Conservation (phyloP, 2,888 invertebrate species). For the Drosophila koepferae region DNA sequence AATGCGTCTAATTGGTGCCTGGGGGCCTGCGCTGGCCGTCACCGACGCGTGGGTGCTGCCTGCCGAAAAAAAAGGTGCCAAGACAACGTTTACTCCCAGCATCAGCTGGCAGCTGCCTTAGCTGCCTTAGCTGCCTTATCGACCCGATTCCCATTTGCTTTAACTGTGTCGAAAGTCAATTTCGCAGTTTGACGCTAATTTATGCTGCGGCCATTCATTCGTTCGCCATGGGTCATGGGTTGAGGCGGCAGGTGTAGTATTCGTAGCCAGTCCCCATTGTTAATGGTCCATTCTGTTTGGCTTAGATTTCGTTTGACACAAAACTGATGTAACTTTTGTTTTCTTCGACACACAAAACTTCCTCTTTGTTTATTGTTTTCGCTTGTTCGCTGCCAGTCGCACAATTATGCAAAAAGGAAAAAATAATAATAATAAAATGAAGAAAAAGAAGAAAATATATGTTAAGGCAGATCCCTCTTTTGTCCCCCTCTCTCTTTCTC, state of each 20-base stretch:
- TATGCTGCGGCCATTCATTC: constrained; percentile 56
- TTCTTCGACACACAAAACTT: constrained; percentile 52
- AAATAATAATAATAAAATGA: too few relatives aligned
- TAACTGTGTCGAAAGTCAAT: constrained; percentile 54
- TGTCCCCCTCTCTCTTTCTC: constrained; percentile 9
- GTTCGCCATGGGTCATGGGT: constrained; percentile 22
- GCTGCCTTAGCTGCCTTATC: constrained; percentile 7
- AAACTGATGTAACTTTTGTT: constrained; percentile 76
- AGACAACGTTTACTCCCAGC: constrained; percentile 13
- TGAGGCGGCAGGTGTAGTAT: constrained; percentile 24
- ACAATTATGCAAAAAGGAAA: constrained; percentile 68
- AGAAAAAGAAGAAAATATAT: constrained; percentile 11
- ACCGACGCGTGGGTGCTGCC: constrained; percentile 11
- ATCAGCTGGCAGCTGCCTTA: neutral
- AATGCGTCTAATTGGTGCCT: constrained; percentile 71
- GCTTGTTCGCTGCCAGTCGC: constrained; percentile 45
- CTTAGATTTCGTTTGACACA: constrained; percentile 30
- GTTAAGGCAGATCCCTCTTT: constrained; percentile 31
- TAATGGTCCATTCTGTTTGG: constrained; percentile 34
- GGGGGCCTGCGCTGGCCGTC: constrained; percentile 23
- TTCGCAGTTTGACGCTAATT: constrained; percentile 74
- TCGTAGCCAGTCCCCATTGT: constrained; percentile 23
- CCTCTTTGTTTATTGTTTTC: constrained; percentile 54
- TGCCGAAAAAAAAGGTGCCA: constrained; percentile 15
- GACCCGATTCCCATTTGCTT: constrained; percentile 25